These are phyloP conservation scores for Sander vitreus DNA, from an alignment of 2,113 vertebrate species.

Conservation along the genomic window DNA sequence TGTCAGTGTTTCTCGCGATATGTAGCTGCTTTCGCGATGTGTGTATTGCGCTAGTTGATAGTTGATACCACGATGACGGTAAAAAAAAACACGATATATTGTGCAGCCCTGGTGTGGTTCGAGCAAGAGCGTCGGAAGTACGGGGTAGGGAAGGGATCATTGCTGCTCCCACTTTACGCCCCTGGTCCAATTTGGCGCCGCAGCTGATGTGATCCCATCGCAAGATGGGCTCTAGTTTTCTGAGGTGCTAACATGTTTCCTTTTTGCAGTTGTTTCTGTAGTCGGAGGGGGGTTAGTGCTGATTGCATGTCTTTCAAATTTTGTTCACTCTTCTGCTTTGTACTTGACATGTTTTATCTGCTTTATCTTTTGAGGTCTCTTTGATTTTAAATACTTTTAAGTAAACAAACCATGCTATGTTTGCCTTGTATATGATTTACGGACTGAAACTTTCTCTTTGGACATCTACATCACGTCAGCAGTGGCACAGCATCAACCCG, in stretches of 20 bases:
- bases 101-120: too few relatives aligned
- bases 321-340: conserved; percentile 20
- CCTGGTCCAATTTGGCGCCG: too few relatives aligned
- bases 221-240: too few relatives aligned
- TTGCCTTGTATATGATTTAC: not conserved
- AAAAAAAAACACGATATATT: too few relatives aligned
- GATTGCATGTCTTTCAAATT: conserved; percentile 40
- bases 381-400: not conserved
- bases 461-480: not conserved
- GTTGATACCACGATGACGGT: too few relatives aligned
- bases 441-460: not conserved
- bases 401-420: not conserved
- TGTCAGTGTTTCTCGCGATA: too few relatives aligned
- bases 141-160: too few relatives aligned
- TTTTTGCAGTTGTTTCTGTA: not conserved
- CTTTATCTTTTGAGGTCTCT: conserved; percentile 2
- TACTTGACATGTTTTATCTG: conserved; percentile 11
- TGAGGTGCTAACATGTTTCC: not conserved
- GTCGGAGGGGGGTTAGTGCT: not conserved
- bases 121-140: too few relatives aligned
- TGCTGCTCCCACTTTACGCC: too few relatives aligned
- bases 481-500: not conserved
- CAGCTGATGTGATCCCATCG: too few relatives aligned
- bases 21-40: too few relatives aligned
- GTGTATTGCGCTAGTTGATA: too few relatives aligned